A percentile compares a stretch with the other conserved stretches of the same genome.
These are phyloP conservation scores for Lamellibrachia columna DNA, from an alignment of 2,888 invertebrate species.

Conservation along the genomic window DNA sequence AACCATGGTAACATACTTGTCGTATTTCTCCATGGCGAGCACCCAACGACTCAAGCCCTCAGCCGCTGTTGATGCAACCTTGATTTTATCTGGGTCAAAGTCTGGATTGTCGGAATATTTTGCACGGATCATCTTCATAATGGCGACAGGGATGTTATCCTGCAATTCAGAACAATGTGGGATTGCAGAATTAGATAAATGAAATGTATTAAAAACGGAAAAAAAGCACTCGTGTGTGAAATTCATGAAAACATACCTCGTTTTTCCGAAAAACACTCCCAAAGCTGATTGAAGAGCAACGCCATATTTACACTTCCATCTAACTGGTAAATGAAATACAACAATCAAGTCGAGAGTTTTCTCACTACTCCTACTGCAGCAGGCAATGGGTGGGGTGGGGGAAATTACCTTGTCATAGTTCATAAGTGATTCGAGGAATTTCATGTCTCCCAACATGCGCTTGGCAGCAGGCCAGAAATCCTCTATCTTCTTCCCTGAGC, in stretches of 20 bases:
- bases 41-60: slow-evolving; percentile 75
- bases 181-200: neutral
- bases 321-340: too few relatives aligned
- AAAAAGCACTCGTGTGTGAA: too few relatives aligned
- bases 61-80: slow-evolving; percentile 85
- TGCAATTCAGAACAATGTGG: slow-evolving; percentile 39
- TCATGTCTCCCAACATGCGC: slow-evolving; percentile 65
- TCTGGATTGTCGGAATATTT: slow-evolving; percentile 77
- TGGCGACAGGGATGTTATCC: slow-evolving; percentile 62
- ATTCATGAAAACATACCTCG: too few relatives aligned
- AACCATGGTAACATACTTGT: slow-evolving; percentile 51
- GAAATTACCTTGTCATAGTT: slow-evolving; percentile 63
- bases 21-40: slow-evolving; percentile 66
- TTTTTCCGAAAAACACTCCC: too few relatives aligned
- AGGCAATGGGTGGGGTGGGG: neutral
- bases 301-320: too few relatives aligned
- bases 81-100: slow-evolving; percentile 91
- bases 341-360: too few relatives aligned
- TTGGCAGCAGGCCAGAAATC: slow-evolving; percentile 67
- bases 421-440: slow-evolving; percentile 63
- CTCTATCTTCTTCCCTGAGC: slow-evolving; percentile 66
- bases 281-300: too few relatives aligned
- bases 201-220: neutral
- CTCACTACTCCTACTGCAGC: neutral
- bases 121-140: slow-evolving; percentile 62